Conservation (phyloP, 2,113 vertebrate species). For the Gymnarchus niloticus region DNA sequence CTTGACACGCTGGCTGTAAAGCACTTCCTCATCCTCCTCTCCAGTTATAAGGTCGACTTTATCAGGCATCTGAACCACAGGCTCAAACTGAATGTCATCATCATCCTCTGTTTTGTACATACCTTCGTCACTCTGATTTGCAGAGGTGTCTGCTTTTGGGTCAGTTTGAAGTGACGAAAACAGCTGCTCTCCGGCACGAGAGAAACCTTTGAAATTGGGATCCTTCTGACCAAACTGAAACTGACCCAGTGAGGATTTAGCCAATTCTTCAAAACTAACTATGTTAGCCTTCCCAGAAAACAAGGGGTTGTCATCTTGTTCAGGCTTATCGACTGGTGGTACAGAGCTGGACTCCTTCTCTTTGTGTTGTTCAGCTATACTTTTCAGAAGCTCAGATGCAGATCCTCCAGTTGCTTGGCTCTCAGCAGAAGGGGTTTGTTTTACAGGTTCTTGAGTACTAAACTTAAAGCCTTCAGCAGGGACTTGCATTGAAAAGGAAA, state of each 20-base stretch:
- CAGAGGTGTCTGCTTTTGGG: slow-evolving; percentile 54
- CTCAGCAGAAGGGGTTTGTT: slow-evolving; percentile 43
- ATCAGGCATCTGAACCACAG: slow-evolving; percentile 93
- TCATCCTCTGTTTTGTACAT: slow-evolving; percentile 90
- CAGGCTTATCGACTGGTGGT: slow-evolving; percentile 3
- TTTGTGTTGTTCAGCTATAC: slow-evolving; percentile 65
- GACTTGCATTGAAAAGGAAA: slow-evolving; percentile 70
- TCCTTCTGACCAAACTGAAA: slow-evolving; percentile 81
- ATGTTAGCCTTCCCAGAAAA: slow-evolving; percentile 64
- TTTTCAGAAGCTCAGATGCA: slow-evolving; percentile 60
- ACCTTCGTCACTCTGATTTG: slow-evolving; percentile 75
- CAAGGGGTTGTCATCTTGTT: slow-evolving; percentile 57
- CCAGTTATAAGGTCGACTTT: slow-evolving; percentile 91
- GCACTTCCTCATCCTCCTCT: slow-evolving; percentile 86
- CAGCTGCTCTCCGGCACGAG: slow-evolving; percentile 73
- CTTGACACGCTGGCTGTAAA: slow-evolving; percentile 89
- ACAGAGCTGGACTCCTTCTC: slow-evolving; percentile 51
- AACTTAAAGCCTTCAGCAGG: slow-evolving; percentile 75
- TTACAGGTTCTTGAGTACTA: slow-evolving; percentile 70
- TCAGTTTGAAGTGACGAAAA: slow-evolving; percentile 63
- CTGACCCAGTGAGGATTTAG: slow-evolving; percentile 63
- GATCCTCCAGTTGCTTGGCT: slow-evolving; percentile 44
- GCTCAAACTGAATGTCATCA: slow-evolving; percentile 95
- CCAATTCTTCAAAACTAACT: slow-evolving; percentile 86
- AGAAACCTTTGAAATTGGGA: slow-evolving; percentile 82